A percentile compares a stretch with the other conserved stretches of the same genome.
These are phyloP conservation scores for Miniopterus natalensis DNA, from an alignment of 2,113 vertebrate genomes.

Conservation along the genomic window DNA sequence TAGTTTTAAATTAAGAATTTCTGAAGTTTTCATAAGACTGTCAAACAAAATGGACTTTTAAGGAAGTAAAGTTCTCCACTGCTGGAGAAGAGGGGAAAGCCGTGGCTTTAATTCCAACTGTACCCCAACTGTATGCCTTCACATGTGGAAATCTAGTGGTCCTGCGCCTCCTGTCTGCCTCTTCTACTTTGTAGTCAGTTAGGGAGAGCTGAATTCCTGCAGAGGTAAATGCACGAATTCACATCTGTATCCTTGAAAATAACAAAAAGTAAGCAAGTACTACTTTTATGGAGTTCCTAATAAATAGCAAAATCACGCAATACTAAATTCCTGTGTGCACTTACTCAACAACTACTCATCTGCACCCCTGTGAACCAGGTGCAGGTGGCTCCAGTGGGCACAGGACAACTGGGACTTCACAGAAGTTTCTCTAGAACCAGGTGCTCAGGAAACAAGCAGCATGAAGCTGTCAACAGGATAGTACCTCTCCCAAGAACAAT, in stretches of 20 bases:
- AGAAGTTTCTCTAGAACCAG: neutral
- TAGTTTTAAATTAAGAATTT: neutral
- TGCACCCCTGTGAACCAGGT: neutral
- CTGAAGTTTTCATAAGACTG: neutral
- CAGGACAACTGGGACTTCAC: neutral
- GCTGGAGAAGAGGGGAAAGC: neutral
- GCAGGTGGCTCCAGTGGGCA: neutral
- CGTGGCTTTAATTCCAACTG: neutral
- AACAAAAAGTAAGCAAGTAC: neutral
- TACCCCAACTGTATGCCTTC: neutral
- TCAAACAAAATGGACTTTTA: neutral
- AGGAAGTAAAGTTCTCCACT: neutral
- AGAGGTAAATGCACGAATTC: neutral
- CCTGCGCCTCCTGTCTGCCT: neutral
- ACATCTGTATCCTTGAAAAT: neutral
- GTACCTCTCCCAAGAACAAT: neutral
- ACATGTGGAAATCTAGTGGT: neutral
- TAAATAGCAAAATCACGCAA: neutral
- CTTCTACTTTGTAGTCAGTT: neutral
- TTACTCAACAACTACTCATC: fast-evolving
- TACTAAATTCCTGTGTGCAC: too few species aligned
- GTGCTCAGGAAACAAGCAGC: fast-evolving
- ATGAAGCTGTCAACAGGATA: too few species aligned
- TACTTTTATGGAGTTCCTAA: neutral
- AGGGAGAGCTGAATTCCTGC: neutral